Evolutionary conservation across 2,797 vertebrate genomes (phyloP).

Genomic region (Molossus molossus): DNA sequence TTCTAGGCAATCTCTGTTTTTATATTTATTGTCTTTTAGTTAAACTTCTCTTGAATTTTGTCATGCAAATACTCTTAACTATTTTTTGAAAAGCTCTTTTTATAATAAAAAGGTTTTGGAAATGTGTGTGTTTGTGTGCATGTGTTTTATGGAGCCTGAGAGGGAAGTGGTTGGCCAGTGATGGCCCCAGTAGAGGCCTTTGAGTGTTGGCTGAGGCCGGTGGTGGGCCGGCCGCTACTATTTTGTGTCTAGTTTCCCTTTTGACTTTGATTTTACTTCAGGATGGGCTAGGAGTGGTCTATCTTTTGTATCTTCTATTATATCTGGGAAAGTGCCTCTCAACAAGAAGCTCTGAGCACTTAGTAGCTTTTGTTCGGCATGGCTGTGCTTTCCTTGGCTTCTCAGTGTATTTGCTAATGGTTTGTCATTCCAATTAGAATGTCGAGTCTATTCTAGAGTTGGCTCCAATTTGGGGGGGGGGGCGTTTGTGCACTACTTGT

Average conservation of each 20-base stretch:
- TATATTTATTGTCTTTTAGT: not conserved
- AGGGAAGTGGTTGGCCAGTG: not conserved
- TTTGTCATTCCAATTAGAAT: not conserved
- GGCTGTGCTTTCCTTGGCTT: not conserved
- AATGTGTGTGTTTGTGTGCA: not conserved
- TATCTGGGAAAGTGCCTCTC: not conserved
- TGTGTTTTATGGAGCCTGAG: not conserved
- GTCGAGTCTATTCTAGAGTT: not conserved
- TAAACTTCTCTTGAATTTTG: not conserved
- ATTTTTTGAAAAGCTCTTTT: constrained; percentile 46
- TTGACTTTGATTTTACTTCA: not conserved
- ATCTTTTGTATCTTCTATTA: not conserved
- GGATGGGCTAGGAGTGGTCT: not conserved
- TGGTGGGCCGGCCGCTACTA: not conserved
- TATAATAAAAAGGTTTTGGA: not conserved
- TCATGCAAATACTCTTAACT: not conserved
- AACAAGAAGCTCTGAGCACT: not conserved
- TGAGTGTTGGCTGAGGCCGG: not conserved
- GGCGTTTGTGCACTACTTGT: not conserved
- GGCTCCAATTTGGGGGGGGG: not conserved
- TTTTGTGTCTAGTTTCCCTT: not conserved
- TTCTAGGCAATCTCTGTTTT: not conserved
- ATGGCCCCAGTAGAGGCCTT: not conserved
- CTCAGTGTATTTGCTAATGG: not conserved
- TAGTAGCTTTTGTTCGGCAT: not conserved